These are phyloP conservation scores for Drosophila nr. perissopoda DNA, from an alignment of 2,888 invertebrate species.

Conservation along the genomic window DNA sequence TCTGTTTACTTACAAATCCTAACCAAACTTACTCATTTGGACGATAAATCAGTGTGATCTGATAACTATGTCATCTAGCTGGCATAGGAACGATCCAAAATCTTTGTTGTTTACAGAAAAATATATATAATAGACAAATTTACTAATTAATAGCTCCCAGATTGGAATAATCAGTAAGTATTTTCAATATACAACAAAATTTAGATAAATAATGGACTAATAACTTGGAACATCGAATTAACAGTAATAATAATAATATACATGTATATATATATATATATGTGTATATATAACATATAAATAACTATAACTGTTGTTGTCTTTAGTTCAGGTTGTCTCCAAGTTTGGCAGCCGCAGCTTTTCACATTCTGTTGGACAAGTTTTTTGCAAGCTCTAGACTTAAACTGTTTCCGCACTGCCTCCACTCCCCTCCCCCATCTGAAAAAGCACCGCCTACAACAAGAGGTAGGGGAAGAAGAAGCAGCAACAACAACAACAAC, in stretches of 20 bases:
- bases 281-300: neutral
- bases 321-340: neutral
- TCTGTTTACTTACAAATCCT: neutral
- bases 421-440: neutral
- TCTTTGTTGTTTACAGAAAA: neutral
- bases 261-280: neutral
- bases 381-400: constrained; percentile 3
- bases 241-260: no score
- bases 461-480: neutral
- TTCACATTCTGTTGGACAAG: constrained; percentile 15
- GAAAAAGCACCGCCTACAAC: neutral
- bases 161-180: no score
- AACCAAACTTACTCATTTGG: neutral
- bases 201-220: no score
- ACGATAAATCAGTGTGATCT: neutral
- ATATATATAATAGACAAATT: neutral
- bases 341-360: constrained; percentile 22
- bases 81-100: neutral
- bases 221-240: no score
- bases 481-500: constrained; percentile 12
- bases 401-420: neutral
- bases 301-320: neutral
- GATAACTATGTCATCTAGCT: neutral
- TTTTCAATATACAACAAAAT: no score
- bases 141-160: no score